phyloP scores from a whole-genome alignment of 2,888 invertebrate genomes.

The Cephus rjabovi region DNA sequence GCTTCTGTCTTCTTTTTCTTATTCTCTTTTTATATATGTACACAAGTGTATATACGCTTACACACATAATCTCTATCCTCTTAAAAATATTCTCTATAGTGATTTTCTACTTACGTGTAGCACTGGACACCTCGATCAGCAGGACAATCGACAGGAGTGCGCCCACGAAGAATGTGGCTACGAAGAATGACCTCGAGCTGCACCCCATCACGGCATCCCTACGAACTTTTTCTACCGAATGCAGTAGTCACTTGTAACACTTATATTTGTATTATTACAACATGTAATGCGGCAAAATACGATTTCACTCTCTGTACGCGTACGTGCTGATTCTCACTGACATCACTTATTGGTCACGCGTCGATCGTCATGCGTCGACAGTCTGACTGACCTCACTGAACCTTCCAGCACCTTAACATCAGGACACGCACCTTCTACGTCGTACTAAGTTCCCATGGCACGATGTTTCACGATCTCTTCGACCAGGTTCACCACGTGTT shows the following conservation, averaged over 20 bases:
- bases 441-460: neutral
- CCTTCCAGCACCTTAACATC: neutral
- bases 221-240: constrained; percentile 17
- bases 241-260: constrained; percentile 19
- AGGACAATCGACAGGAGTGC: constrained; percentile 47
- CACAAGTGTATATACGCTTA: neutral
- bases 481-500: neutral
- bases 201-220: constrained; percentile 61
- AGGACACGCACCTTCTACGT: neutral
- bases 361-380: neutral
- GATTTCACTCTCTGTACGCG: neutral
- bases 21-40: neutral
- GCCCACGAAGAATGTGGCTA: constrained; percentile 52
- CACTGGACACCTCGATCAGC: constrained; percentile 45
- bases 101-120: constrained; percentile 49
- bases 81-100: neutral
- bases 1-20: neutral
- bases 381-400: neutral
- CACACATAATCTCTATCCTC: neutral
- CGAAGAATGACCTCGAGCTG: constrained; percentile 53
- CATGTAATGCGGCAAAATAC: neutral
- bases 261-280: neutral
- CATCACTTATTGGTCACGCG: neutral
- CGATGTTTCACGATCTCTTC: neutral
- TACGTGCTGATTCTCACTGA: neutral